Evolutionary conservation across 2,888 invertebrate species (phyloP), one percentile per base, ranked within the genome.

Genomic region (Cryptosula pallasiana): DNA sequence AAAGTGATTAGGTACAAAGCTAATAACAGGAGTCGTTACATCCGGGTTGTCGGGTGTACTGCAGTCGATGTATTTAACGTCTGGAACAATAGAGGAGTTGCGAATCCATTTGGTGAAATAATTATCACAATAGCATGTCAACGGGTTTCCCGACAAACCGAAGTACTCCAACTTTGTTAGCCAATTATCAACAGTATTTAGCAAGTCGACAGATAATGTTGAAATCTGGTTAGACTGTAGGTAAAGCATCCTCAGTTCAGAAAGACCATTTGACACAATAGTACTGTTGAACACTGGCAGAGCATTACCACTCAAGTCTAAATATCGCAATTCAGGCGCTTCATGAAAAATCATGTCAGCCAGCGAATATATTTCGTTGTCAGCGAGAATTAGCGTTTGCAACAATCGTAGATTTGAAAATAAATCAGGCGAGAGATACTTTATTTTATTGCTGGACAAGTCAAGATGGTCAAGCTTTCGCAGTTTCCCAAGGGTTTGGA

Each of bases 121-220:
- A 5, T 63, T n/a, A 20, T 63, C 32, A 63, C 63, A 63, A 2
- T 27, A 63, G n/a, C 63, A 63, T 9, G 32, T 63, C 9, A 63
- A n/a, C 16, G 63, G 63, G 32, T 63, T 63, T 63, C 32, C 63
- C 25, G 13, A 3, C 16, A 63, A 2, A 25, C 25, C 63, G 32
- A 63, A 29, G 3, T 9, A 9, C 32, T 63, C 32, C 25, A 63
- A 5, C 5, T 63, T 27, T 5, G 32, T 63, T 2, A 13, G 9
- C 9, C 32, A 5, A 13, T 27, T 63, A 25, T 20, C 13, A 9
- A 63, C 25, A 5, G 3, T 34, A 63, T 63, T 32, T 34, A 63
- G 3, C 32, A 32, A 9, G 32, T 5, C 34, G 25, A 13, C 13
- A 29, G 63, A 29, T 13, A 63, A 13, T 25, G 63, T 25, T 9